Base-by-base conservation (phyloP, 2,888 invertebrate species). In the Eulithis testata region DNA sequence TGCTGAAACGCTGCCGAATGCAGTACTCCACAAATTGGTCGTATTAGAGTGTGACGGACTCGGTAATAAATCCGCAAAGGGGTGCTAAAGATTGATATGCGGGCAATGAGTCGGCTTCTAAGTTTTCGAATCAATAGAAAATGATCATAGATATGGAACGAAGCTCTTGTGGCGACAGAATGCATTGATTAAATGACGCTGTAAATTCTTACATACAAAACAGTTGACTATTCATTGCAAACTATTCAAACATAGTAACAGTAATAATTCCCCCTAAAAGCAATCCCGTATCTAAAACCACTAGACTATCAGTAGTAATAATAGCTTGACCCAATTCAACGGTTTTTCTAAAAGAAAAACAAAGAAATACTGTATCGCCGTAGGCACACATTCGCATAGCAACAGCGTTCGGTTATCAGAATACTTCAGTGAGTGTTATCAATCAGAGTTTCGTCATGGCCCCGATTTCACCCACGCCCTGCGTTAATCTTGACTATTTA, bases 381-480 rank as follows among this genome's bases (percentile, higher is more conserved):
- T 74, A 65, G 65, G 61, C 53, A 53, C 31, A 65, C 43, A 51
- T 60, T 65, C 72, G 80, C 84, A 79, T 87, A 80, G 89, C 82
- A 87, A 89, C 88, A 82, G 53, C 36, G 73, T 56, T 63, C 73
- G 74, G 78, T 79, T 79, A 81, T 83, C 87, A 85, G 83, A 82
- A 79, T 82, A 83, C 79, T 81, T 83, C 80, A 81, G 75, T 78
- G 77, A 77, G 79, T 83, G 85, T 89, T 91, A 92, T 91, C 91
- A 91, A 90, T 89, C 89, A 88, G 57, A 54, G 84, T 90, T 89
- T 87, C 89, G 89, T 88, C 88, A 85, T 85, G 90, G 78, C 91
- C 91, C 81, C 89, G 79, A 89, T 90, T 85, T 76, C 76, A 83
- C 89, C 91, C 88, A 87, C 89, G 82, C 88, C 86, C 83, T 79